These are phyloP conservation scores for Eleginops maclovinus DNA, from an alignment of 2,113 vertebrate species.

Conservation along the genomic window DNA sequence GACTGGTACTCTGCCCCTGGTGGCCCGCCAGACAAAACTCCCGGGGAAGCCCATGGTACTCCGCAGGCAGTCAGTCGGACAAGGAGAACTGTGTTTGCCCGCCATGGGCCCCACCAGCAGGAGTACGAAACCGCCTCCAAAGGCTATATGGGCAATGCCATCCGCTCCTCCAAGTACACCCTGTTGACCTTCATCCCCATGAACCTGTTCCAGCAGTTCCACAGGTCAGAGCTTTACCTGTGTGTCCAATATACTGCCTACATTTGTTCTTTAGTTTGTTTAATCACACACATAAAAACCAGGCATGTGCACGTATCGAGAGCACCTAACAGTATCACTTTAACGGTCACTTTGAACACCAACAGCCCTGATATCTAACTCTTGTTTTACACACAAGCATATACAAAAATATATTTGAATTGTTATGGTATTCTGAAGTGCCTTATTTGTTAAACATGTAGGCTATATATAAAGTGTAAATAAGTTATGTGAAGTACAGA, in stretches of 20 bases:
- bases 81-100: constrained; percentile 87
- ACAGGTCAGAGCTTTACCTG: constrained; percentile 84
- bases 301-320: too few species aligned
- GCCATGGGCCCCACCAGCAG: constrained; percentile 81
- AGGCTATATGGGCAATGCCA: constrained; percentile 88
- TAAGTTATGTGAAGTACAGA: too few species aligned
- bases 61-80: constrained; percentile 71
- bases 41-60: constrained; percentile 36
- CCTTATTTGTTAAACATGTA: too few species aligned
- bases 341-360: too few species aligned
- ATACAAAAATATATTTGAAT: too few species aligned
- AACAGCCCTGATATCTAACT: too few species aligned
- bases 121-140: constrained; percentile 86
- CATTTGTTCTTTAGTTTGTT: neutral
- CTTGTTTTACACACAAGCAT: too few species aligned
- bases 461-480: too few species aligned
- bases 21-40: constrained; percentile 52
- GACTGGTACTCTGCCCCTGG: constrained; percentile 68
- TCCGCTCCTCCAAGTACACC: constrained; percentile 96
- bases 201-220: constrained; percentile 98
- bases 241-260: too few species aligned
- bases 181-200: constrained; percentile 92
- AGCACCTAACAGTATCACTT: too few species aligned
- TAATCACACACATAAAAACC: too few species aligned
- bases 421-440: too few species aligned